phyloP scores from a whole-genome alignment of 30 jellyfish, hydroid and myxozoan species.

The Chrysaora quinquecirrha region DNA sequence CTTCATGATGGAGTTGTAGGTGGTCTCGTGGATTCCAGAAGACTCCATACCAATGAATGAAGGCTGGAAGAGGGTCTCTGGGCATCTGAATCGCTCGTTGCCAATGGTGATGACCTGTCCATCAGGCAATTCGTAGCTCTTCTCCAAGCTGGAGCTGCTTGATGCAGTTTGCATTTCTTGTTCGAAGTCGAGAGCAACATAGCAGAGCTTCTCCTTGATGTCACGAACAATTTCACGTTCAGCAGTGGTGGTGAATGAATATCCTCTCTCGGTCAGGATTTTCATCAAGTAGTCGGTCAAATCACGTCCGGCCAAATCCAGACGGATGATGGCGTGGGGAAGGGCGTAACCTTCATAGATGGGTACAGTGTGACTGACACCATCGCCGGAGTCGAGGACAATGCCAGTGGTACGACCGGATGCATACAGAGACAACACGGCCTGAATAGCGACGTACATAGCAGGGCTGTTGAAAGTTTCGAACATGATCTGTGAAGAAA shows the following conservation, averaged over 20 bases:
- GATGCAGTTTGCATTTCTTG: conserved; percentile 99
- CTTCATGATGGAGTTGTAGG: conserved; percentile 99
- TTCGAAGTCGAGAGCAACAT: conserved; percentile 99
- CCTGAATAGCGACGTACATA: conserved; percentile 99
- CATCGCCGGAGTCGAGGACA: conserved; percentile 99
- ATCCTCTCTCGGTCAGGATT: conserved; percentile 99
- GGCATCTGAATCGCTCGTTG: conserved; percentile 99
- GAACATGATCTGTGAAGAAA: conserved; percentile 76
- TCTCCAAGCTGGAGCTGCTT: conserved; percentile 99
- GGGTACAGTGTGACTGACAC: conserved; percentile 99
- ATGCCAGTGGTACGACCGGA: conserved; percentile 99
- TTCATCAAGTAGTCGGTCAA: conserved; percentile 99
- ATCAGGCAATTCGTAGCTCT: conserved; percentile 99
- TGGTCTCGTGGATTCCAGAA: conserved; percentile 99
- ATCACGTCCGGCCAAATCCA: conserved; percentile 99
- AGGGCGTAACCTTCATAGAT: conserved; percentile 99
- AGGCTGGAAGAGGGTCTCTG: conserved; percentile 99
- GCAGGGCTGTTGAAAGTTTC: conserved; percentile 99
- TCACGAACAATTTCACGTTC: conserved; percentile 99
- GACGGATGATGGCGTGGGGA: conserved; percentile 99
- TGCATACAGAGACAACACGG: conserved; percentile 99
- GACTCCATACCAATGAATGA: conserved; percentile 99
- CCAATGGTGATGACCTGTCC: conserved; percentile 99
- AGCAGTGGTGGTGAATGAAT: conserved; percentile 99
- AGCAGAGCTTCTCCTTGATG: conserved; percentile 99